Conservation (phyloP, 35 echinoderm and acorn worm species). For the Lytechinus variegatus region DNA sequence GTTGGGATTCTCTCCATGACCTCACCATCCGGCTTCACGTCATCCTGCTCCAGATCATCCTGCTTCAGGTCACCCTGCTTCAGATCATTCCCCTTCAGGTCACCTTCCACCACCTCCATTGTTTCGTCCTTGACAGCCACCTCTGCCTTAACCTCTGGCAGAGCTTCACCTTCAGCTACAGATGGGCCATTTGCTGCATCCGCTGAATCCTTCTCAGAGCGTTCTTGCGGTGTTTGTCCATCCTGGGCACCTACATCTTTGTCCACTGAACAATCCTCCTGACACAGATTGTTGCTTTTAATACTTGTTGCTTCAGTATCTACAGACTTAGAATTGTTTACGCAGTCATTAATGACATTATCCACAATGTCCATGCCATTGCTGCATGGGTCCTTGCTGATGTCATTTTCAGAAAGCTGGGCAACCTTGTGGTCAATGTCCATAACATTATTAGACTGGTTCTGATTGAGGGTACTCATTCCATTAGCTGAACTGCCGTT, state of each 20-base stretch:
- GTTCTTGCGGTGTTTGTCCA: not conserved
- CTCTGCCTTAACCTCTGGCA: not conserved
- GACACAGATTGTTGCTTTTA: not conserved
- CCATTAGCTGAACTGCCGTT: not conserved
- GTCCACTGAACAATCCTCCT: not conserved
- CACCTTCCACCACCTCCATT: too few species aligned
- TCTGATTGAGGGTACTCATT: not conserved
- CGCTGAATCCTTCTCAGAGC: not conserved
- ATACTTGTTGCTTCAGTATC: not conserved
- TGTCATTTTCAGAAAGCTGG: not conserved
- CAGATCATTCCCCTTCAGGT: too few species aligned
- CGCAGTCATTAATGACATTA: not conserved
- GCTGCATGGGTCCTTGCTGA: not conserved
- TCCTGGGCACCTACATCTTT: not conserved
- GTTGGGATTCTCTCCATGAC: not conserved
- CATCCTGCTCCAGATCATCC: too few species aligned
- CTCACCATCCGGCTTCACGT: not conserved
- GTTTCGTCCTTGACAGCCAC: not conserved
- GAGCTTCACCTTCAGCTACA: not conserved
- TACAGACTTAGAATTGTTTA: not conserved
- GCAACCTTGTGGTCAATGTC: conserved; percentile 4
- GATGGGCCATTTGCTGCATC: not conserved
- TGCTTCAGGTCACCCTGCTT: too few species aligned
- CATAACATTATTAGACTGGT: conserved; percentile 21
- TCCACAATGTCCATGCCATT: not conserved